Conservation (phyloP, 2,113 vertebrate genomes). For the Hippocampus comes region DNA sequence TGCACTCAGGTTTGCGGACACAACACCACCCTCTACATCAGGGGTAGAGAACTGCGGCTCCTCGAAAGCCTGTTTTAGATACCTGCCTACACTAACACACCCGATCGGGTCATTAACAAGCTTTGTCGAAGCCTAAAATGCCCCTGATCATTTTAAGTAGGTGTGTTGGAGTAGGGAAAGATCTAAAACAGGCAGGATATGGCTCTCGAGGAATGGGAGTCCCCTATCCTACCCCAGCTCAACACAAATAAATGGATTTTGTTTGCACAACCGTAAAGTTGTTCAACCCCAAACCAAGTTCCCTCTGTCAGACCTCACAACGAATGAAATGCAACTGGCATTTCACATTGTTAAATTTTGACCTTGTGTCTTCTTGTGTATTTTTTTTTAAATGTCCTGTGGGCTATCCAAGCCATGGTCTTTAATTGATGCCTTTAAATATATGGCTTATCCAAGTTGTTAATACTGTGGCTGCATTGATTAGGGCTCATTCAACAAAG, state of each 20-base stretch:
- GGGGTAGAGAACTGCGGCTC: too few relatives aligned
- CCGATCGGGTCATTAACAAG: too few relatives aligned
- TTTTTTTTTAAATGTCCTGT: conserved; percentile 1
- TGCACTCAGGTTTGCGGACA: too few relatives aligned
- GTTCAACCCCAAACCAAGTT: background rate
- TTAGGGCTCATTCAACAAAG: conserved; percentile 19
- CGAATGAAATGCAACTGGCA: background rate
- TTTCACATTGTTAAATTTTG: background rate
- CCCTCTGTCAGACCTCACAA: background rate
- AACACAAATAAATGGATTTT: too few relatives aligned
- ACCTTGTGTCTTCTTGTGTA: background rate
- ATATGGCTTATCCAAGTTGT: conserved; percentile 18
- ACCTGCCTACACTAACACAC: too few relatives aligned
- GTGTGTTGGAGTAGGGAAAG: too few relatives aligned
- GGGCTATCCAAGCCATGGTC: background rate
- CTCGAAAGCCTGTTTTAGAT: too few relatives aligned
- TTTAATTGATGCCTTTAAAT: conserved; percentile 6
- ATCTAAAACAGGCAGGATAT: too few relatives aligned
- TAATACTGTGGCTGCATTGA: conserved; percentile 34
- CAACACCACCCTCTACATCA: too few relatives aligned
- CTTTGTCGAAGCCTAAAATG: too few relatives aligned
- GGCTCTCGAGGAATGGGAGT: background rate
- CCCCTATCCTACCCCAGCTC: too few relatives aligned
- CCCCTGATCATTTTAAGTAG: too few relatives aligned
- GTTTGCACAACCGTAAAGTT: background rate